A percentile compares a stretch with the other conserved stretches of the same genome.
Evolutionary conservation across 2,113 vertebrate species (phyloP).

Genomic region (Cyprinus carpio): DNA sequence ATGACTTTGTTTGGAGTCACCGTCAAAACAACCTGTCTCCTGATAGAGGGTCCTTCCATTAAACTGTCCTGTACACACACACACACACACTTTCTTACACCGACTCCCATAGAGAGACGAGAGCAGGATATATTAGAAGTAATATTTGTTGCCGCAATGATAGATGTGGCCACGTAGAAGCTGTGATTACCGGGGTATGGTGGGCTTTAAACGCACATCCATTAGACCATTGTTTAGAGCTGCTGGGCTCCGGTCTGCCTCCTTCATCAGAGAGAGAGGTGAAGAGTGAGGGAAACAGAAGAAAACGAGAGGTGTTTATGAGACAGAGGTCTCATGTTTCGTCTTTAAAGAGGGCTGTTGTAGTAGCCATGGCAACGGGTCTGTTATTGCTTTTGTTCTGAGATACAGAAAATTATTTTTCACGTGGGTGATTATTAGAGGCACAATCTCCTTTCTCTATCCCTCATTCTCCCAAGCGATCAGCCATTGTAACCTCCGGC

Average conservation of each 20-base stretch:
- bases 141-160: conserved; percentile 72
- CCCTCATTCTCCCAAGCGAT: conserved; percentile 6
- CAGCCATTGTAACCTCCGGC: conserved; percentile 10
- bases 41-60: conserved; percentile 70
- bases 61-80: conserved; percentile 61
- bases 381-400: conserved; percentile 52
- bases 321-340: conserved; percentile 22
- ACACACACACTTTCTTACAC: not conserved
- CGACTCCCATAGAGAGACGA: not conserved
- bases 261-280: conserved; percentile 32
- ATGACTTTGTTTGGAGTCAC: conserved; percentile 73
- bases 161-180: conserved; percentile 66
- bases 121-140: conserved; percentile 64
- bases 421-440: conserved; percentile 17
- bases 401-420: conserved; percentile 40
- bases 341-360: conserved; percentile 34
- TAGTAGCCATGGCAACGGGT: conserved; percentile 49
- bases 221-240: conserved; percentile 67
- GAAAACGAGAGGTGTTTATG: conserved; percentile 26
- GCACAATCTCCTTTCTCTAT: conserved; percentile 31
- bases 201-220: conserved; percentile 69
- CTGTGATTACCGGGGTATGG: conserved; percentile 69
- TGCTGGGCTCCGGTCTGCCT: conserved; percentile 54
- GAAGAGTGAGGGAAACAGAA: conserved; percentile 28
- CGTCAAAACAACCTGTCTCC: conserved; percentile 68